phyloP scores from a whole-genome alignment of 2,888 invertebrate species.

The Merodon equestris region DNA sequence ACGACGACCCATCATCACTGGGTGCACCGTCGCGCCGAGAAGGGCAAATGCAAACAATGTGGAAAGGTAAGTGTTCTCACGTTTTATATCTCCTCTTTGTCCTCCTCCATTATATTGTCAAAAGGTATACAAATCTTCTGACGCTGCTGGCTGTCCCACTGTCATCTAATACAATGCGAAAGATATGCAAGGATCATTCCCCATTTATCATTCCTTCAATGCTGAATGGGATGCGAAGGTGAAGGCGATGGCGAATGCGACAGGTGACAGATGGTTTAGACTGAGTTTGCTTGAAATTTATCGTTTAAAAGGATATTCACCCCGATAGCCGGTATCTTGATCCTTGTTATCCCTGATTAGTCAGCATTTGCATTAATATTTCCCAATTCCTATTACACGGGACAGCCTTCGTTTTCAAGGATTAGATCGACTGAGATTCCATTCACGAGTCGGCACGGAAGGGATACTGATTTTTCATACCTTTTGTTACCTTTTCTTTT shows the following conservation, averaged over 20 bases:
- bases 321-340: constrained; percentile 13
- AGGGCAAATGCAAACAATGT: constrained; percentile 97
- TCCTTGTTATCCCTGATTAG: constrained; percentile 17
- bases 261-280: background rate
- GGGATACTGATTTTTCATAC: no score
- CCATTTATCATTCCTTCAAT: no score
- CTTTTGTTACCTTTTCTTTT: no score
- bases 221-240: no score
- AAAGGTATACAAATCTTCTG: background rate
- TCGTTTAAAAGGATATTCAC: constrained; percentile 11
- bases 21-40: constrained; percentile 96
- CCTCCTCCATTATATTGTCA: no score
- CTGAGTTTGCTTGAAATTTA: constrained; percentile 8
- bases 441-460: no score
- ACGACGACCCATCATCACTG: constrained; percentile 96
- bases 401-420: background rate
- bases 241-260: no score
- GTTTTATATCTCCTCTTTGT: no score
- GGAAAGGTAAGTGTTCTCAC: constrained; percentile 86
- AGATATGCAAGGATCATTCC: no score
- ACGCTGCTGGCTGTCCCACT: background rate
- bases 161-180: no score
- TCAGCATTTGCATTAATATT: constrained; percentile 31
- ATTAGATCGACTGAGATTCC: background rate
- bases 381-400: constrained; percentile 27